phyloP scores from a whole-genome alignment of 2,113 vertebrate species.

The Lepisosteus oculatus region DNA sequence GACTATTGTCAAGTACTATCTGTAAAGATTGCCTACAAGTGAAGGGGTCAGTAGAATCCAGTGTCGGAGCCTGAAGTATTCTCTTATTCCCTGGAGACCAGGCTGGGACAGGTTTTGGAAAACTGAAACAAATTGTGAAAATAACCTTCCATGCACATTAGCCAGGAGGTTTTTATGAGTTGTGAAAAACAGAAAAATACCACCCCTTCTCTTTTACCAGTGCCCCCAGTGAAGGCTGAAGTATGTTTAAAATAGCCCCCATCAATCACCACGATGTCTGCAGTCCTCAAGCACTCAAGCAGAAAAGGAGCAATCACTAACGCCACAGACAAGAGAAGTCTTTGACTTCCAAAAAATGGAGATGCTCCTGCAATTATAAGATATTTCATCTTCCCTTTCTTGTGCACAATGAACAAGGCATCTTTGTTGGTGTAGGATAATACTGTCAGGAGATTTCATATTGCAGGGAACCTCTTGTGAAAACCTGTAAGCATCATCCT shows the following conservation, averaged over 20 bases:
- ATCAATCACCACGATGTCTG: conserved; percentile 2
- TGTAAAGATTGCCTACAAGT: too few relatives aligned
- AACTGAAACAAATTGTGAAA: too few relatives aligned
- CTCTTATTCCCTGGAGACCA: too few relatives aligned
- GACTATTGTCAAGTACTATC: too few relatives aligned
- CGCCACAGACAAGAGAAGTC: conserved; percentile 22
- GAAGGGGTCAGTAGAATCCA: too few relatives aligned
- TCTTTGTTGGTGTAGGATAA: conserved; percentile 4
- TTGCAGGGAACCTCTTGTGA: background rate
- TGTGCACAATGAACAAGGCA: background rate
- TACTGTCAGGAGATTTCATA: background rate
- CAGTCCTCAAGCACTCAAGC: conserved; percentile 6
- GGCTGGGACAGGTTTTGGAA: too few relatives aligned
- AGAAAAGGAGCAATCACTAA: background rate
- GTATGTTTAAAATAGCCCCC: background rate
- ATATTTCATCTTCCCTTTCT: conserved; percentile 62
- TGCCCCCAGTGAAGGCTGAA: background rate
- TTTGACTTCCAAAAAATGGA: conserved; percentile 23
- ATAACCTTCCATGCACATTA: too few relatives aligned
- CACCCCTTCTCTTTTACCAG: too few relatives aligned
- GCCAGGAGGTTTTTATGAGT: too few relatives aligned
- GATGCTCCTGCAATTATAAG: conserved; percentile 27
- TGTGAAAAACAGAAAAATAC: too few relatives aligned
- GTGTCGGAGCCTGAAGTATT: too few relatives aligned
- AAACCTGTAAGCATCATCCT: background rate